Evolutionary conservation across 2,888 invertebrate species (phyloP).

Genomic region (Villa cingulata): DNA sequence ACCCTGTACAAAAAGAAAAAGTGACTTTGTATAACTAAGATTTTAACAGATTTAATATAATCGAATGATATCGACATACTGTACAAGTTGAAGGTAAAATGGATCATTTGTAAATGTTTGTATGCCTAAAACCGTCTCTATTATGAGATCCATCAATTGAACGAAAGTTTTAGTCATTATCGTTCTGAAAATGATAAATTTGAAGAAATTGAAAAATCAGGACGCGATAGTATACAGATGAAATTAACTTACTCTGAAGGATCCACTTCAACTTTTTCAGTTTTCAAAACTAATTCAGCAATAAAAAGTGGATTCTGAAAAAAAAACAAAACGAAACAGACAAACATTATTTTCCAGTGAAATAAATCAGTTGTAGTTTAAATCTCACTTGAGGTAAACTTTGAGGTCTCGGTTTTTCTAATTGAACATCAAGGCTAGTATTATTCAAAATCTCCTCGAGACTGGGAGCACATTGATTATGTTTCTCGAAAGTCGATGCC

Average conservation of each 20-base stretch:
- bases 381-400: conserved; percentile 39
- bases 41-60: no score
- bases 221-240: not conserved
- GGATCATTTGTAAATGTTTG: conserved; percentile 59
- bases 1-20: no score
- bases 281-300: conserved; percentile 45
- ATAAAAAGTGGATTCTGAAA: conserved; percentile 29
- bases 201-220: no score
- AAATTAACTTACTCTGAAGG: conserved; percentile 31
- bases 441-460: conserved; percentile 32
- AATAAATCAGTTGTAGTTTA: no score
- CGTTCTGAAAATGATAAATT: conserved; percentile 22
- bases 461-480: conserved; percentile 42
- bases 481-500: conserved; percentile 40
- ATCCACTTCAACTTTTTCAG: conserved; percentile 43
- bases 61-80: no score
- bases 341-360: not conserved
- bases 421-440: conserved; percentile 35
- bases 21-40: no score
- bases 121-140: conserved; percentile 52
- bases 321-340: conserved; percentile 1
- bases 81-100: conserved; percentile 56
- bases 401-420: conserved; percentile 39
- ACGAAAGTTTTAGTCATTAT: conserved; percentile 44
- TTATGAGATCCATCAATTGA: conserved; percentile 51